Evolutionary conservation across 2,888 invertebrate genomes (phyloP), one percentile per base, ranked within the genome.

Genomic region (Gastrophysa polygoni): DNA sequence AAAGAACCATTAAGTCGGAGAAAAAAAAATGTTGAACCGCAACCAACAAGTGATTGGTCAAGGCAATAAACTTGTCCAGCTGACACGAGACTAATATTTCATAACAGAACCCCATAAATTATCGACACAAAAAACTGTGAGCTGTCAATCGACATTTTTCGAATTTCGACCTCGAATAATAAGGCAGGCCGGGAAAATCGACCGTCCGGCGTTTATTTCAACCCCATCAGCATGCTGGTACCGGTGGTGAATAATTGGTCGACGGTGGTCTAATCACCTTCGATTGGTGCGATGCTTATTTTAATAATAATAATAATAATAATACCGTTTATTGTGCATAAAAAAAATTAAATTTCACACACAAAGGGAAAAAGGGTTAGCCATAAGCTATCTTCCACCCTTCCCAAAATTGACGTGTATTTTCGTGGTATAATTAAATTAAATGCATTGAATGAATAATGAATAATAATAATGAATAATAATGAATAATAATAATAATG

Each of bases 141-240:
- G 78, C 78, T 77, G 79, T 79, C 79, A 79, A 79, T 79, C 78
- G 78, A 74, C 72, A 65, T 69, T 64, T 68, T 68, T 71, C 28
- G n/a, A n/a, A n/a, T n/a, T 32, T 32, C n/a, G 72, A 70, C 73
- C 73, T 73, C 71, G 73, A 72, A 71, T 70, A 71, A 71, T 63
- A 59, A 64, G 67, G 63, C 64, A 57, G 50, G 71, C 72, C 68
- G 18, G 61, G 68, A 66, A 70, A 71, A 73, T 72, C 71, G 46
- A 46, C 67, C 64, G 66, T 59, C 57, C 48, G 58, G 49, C 63
- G 57, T 29, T 60, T 60, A 24, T 24, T 4, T 3, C 38, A 4
- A 38, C 3, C 3, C 14, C n/a, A 14, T n/a, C n/a, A n/a, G n/a
- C n/a, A n/a, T n/a, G n/a, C n/a, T n/a, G n/a, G n/a, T n/a, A n/a